Percentiles rank a stretch among this genome's conserved stretches.
phyloP scores from a whole-genome alignment of 23 tunicate species.

The Botrylloides violaceus region DNA sequence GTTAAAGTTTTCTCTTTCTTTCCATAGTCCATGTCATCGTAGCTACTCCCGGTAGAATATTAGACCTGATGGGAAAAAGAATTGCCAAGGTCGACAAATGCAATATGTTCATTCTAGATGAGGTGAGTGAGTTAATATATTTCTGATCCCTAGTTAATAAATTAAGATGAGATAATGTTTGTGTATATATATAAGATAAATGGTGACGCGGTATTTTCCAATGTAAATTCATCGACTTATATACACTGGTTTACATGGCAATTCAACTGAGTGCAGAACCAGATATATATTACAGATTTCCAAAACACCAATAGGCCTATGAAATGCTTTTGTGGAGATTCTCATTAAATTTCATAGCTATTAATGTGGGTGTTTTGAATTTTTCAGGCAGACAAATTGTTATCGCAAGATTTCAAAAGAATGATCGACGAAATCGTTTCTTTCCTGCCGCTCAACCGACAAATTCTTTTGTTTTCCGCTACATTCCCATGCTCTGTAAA shows the following conservation, averaged over 20 bases:
- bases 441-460: constrained; percentile 77
- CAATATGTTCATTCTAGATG: constrained; percentile 83
- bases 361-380: no score
- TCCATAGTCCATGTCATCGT: constrained; percentile 82
- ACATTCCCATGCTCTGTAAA: constrained; percentile 90
- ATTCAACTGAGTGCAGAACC: no score
- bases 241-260: no score
- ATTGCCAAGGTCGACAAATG: constrained; percentile 94
- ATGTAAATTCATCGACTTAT: no score
- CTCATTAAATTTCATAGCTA: no score
- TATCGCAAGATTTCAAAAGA: constrained; percentile 86
- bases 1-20: neutral
- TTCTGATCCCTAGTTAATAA: no score
- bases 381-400: constrained; percentile 76
- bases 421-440: constrained; percentile 80
- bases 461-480: constrained; percentile 91
- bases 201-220: no score
- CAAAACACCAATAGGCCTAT: no score
- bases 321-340: no score
- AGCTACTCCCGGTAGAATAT: constrained; percentile 96
- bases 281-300: no score
- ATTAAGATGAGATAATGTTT: no score
- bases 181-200: no score
- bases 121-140: constrained; percentile 22
- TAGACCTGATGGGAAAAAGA: constrained; percentile 90